A percentile compares a stretch with the other conserved stretches of the same genome.
Evolutionary conservation across 2,113 vertebrate genomes (phyloP).

Genomic region (Emydura subglobosa): DNA sequence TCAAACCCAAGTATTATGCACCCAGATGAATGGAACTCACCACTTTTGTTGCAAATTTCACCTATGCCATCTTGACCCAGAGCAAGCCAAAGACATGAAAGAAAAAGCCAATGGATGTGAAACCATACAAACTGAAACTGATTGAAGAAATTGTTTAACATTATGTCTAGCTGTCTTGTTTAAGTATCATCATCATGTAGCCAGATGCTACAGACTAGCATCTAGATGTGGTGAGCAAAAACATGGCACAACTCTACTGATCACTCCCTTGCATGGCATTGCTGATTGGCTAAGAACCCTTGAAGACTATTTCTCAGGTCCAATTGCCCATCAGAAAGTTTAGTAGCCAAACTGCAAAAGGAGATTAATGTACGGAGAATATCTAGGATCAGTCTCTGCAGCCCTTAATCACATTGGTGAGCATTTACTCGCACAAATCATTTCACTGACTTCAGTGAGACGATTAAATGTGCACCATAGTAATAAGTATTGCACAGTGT

Average conservation of each 20-base stretch:
- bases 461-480: background rate
- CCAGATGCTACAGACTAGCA: background rate
- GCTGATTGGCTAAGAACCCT: background rate
- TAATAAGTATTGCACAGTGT: background rate
- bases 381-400: rapidly evolving
- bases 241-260: background rate
- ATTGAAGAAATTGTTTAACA: background rate
- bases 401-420: rapidly evolving
- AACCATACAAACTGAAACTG: background rate
- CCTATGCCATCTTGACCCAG: rapidly evolving
- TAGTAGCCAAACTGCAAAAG: background rate
- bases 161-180: background rate
- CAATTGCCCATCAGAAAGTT: background rate
- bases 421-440: background rate
- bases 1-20: background rate
- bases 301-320: too few species aligned
- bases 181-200: rapidly evolving
- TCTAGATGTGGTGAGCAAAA: background rate
- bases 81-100: background rate
- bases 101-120: background rate
- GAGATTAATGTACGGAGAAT: background rate
- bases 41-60: background rate
- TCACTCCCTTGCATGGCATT: rapidly evolving
- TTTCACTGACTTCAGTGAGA: background rate
- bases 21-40: background rate